phyloP scores from a whole-genome alignment of 2,113 vertebrate species.

The Stigmatopora nigra region DNA sequence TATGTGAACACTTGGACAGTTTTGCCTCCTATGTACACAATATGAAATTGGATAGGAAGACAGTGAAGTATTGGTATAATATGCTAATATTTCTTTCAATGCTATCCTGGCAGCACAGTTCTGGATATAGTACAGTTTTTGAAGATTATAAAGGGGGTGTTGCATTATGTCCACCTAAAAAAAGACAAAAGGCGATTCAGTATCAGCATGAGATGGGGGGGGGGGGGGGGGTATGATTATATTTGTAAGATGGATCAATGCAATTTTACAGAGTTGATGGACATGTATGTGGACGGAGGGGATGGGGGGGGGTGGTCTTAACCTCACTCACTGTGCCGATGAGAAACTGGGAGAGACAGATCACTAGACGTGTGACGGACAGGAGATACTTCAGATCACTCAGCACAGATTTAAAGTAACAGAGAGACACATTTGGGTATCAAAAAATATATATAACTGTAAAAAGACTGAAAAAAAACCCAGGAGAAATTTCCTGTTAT shows the following conservation, averaged over 20 bases:
- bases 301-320: background rate
- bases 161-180: background rate
- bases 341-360: background rate
- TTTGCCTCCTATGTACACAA: background rate
- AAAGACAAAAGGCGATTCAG: background rate
- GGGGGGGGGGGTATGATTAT: background rate
- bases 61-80: background rate
- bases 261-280: background rate
- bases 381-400: slow-evolving; percentile 32
- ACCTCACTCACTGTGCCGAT: background rate
- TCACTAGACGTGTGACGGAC: background rate
- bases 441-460: slow-evolving; percentile 13
- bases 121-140: background rate
- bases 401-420: slow-evolving; percentile 70
- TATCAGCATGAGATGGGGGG: background rate
- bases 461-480: slow-evolving; percentile 24
- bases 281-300: background rate
- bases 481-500: slow-evolving; percentile 3
- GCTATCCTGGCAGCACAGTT: background rate
- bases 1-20: too few relatives aligned
- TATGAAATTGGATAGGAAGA: background rate
- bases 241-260: background rate
- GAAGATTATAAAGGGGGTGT: background rate
- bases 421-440: background rate
- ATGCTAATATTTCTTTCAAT: background rate